These are phyloP conservation scores for Cryptocephalus primarius DNA, from an alignment of 2,888 invertebrate genomes.

Conservation along the genomic window DNA sequence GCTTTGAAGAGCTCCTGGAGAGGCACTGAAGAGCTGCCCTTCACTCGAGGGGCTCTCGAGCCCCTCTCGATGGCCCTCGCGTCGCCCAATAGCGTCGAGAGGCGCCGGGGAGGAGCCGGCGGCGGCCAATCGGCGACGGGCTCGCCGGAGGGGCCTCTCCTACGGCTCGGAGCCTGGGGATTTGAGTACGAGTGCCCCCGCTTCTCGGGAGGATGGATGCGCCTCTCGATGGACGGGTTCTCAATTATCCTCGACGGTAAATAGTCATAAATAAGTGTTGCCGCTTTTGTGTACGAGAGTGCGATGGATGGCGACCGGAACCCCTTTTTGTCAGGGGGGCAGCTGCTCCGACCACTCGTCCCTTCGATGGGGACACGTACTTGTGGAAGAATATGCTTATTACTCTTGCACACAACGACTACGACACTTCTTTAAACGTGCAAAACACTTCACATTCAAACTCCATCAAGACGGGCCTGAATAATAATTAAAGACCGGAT, in stretches of 20 bases:
- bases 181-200: conserved; percentile 13
- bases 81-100: conserved; percentile 26
- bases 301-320: conserved; percentile 5
- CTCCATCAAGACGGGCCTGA: no score
- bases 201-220: conserved; percentile 3
- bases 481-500: no score
- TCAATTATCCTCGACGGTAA: conserved; percentile 7
- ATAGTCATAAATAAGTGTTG: conserved; percentile 6
- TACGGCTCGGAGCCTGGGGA: conserved; percentile 10
- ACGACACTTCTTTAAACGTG: no score
- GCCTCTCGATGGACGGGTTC: conserved; percentile 8
- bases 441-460: no score
- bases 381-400: no score
- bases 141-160: conserved; percentile 7
- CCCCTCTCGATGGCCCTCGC: conserved; percentile 28
- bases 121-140: conserved; percentile 25
- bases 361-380: no score
- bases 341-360: conserved; percentile 6
- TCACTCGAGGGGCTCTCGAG: conserved; percentile 35
- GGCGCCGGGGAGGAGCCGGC: conserved; percentile 26
- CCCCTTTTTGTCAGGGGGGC: conserved; percentile 3
- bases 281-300: not conserved
- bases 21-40: conserved; percentile 36
- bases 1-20: conserved; percentile 36
- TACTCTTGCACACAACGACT: no score